Evolutionary conservation across 1,140 invertebrate genomes (phyloP), one percentile per base, ranked within the genome.

Genomic region (Cydia splendana): DNA sequence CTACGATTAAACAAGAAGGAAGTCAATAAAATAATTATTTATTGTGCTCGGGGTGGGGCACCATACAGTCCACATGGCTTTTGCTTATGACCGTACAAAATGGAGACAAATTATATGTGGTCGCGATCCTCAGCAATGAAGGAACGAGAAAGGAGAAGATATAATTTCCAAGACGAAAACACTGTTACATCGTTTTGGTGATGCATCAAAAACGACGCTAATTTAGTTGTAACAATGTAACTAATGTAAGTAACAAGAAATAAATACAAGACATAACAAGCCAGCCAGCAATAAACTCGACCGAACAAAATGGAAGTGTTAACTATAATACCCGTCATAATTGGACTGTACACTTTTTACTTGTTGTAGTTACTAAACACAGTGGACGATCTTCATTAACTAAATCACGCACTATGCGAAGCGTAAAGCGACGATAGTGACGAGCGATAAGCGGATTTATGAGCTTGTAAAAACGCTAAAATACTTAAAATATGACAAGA

Each of bases 301-400:
- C 30, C 5, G 15, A 71, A 20, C 38, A 6, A 42, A 71, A 71
- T 42, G n/a, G 67, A 71, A 71, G 67, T 71, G 67, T 71, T 71
- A 71, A 71, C 67, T 78, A 78, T 79, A 75, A 80, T 80, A 81
- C 78, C 73, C 75, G 65, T 82, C 82, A 80, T 84, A 84, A 85
- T 84, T 78, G 80, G 76, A 82, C 77, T 75, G 75, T 81, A 82
- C 80, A 82, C 78, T 80, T 81, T 79, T 81, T 82, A 79, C 77
- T 73, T 81, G 78, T 82, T 83, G 82, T 87, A 85, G 34, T 81
- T 75, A 83, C 78, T 81, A 84, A 85, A 85, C 81, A 80, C 81
- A 77, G 77, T 83, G 74, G 80, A 77, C 77, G 80, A 83, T 87
- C 85, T 87, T 86, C 83, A 87, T 87, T 86, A 84, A 81, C 74